These are phyloP conservation scores for Meriones psammophilus DNA, from an alignment of 2,797 vertebrate genomes.

Conservation along the genomic window DNA sequence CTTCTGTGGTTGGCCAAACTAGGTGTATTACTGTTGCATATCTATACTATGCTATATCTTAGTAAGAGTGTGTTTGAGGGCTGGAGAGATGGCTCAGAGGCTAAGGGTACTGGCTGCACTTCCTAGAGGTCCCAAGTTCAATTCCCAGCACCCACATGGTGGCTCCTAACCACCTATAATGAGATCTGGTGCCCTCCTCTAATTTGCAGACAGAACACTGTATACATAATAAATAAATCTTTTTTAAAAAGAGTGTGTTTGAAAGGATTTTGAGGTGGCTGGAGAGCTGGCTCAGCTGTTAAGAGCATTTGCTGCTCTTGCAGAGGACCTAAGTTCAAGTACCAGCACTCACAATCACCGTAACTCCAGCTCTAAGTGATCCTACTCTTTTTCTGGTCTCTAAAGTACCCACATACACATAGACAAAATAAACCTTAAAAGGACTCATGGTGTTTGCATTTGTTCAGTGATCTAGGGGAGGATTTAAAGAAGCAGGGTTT, in stretches of 20 bases:
- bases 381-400: not conserved
- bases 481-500: not conserved
- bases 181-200: too few relatives aligned
- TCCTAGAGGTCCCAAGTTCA: too few relatives aligned
- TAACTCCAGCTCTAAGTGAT: not conserved
- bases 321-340: not conserved
- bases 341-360: not conserved
- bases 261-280: too few relatives aligned
- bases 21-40: not conserved
- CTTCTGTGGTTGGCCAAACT: not conserved
- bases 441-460: not conserved
- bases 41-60: not conserved
- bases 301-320: too few relatives aligned
- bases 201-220: too few relatives aligned
- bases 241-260: too few relatives aligned
- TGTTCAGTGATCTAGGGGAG: not conserved
- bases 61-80: not conserved
- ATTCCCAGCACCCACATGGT: too few relatives aligned
- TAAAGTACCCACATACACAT: not conserved
- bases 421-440: not conserved
- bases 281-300: too few relatives aligned
- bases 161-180: too few relatives aligned
- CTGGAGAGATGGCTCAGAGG: too few relatives aligned
- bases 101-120: too few relatives aligned
- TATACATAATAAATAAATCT: too few relatives aligned